These are phyloP conservation scores for Lamproptera curius DNA, from an alignment of 2,888 invertebrate genomes.

Conservation along the genomic window DNA sequence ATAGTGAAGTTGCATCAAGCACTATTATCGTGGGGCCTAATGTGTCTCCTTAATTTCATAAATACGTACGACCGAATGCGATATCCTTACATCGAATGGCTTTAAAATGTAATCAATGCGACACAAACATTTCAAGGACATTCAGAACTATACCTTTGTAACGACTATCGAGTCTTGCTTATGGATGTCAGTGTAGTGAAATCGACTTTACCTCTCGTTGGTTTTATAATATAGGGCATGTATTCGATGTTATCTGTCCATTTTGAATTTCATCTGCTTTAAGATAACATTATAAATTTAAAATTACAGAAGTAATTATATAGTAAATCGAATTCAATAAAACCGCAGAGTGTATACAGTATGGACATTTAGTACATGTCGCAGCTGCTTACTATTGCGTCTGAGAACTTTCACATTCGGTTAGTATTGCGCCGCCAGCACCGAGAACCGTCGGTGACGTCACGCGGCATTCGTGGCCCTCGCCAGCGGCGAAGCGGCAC, in stretches of 20 bases:
- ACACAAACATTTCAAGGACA: slow-evolving; percentile 64
- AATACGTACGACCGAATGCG: slow-evolving; percentile 55
- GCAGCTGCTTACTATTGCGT: slow-evolving; percentile 45
- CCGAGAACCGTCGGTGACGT: slow-evolving; percentile 48
- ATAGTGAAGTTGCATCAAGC: slow-evolving; percentile 63
- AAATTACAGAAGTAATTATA: slow-evolving; percentile 4
- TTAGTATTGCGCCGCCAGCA: slow-evolving; percentile 58
- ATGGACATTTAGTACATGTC: slow-evolving; percentile 61
- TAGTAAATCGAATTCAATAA: no score
- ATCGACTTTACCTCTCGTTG: slow-evolving; percentile 15
- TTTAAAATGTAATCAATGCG: slow-evolving; percentile 56
- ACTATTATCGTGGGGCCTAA: slow-evolving; percentile 61
- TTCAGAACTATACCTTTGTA: slow-evolving; percentile 37
- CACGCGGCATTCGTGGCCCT: slow-evolving; percentile 34
- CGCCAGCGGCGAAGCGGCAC: slow-evolving; percentile 32
- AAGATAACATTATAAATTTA: no score
- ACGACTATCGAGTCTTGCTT: slow-evolving; percentile 45
- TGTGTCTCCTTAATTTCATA: slow-evolving; percentile 53
- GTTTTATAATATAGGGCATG: slow-evolving; percentile 30
- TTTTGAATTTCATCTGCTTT: no score
- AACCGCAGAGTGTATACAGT: slow-evolving; percentile 30
- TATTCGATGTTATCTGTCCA: slow-evolving; percentile 37
- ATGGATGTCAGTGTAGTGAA: slow-evolving; percentile 44
- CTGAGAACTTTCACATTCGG: slow-evolving; percentile 73
- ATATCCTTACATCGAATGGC: slow-evolving; percentile 55